Percentiles rank a stretch among this genome's conserved stretches.
Evolutionary conservation across 2,888 invertebrate genomes (phyloP).

Genomic region (Crocallis elinguaria): DNA sequence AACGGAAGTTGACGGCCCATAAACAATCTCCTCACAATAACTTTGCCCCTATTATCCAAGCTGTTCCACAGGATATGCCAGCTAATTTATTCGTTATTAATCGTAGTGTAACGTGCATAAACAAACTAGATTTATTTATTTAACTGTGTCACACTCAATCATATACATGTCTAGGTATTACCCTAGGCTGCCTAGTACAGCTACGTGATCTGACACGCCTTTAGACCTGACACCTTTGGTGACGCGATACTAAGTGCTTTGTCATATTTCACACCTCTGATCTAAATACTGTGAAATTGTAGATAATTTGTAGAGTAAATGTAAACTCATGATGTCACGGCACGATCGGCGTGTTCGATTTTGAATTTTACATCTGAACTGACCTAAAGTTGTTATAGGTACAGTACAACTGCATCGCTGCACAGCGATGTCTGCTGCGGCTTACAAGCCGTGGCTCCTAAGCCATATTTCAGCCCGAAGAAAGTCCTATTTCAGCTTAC

Average conservation of each 20-base stretch:
- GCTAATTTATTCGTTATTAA: slow-evolving; percentile 53
- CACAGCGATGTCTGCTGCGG: too few relatives aligned
- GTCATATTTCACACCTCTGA: slow-evolving; percentile 26
- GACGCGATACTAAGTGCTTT: slow-evolving; percentile 24
- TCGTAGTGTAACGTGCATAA: slow-evolving; percentile 53
- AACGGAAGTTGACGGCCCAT: too few relatives aligned
- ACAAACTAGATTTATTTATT: slow-evolving; percentile 52
- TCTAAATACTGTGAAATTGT: slow-evolving; percentile 18
- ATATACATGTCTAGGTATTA: slow-evolving; percentile 2
- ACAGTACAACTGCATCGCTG: too few relatives aligned
- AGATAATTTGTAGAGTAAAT: slow-evolving; percentile 13
- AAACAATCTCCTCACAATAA: slow-evolving; percentile 6
- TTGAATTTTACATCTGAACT: slow-evolving; percentile 9
- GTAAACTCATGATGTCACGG: slow-evolving; percentile 16
- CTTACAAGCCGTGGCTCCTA: too few relatives aligned
- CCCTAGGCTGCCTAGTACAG: slow-evolving; percentile 1
- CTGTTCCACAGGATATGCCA: slow-evolving; percentile 34
- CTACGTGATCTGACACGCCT: slow-evolving; percentile 20
- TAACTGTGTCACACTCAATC: slow-evolving; percentile 7
- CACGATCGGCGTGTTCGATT: slow-evolving; percentile 9
- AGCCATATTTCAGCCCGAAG: too few relatives aligned
- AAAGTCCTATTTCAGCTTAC: too few relatives aligned
- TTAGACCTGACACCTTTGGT: slow-evolving; percentile 7
- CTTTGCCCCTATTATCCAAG: slow-evolving; percentile 38
- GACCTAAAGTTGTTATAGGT: neutral